Evolutionary conservation across 2,888 invertebrate species (phyloP), one percentile per base, ranked within the genome.

Genomic region (Scelioninae gen. 1): DNA sequence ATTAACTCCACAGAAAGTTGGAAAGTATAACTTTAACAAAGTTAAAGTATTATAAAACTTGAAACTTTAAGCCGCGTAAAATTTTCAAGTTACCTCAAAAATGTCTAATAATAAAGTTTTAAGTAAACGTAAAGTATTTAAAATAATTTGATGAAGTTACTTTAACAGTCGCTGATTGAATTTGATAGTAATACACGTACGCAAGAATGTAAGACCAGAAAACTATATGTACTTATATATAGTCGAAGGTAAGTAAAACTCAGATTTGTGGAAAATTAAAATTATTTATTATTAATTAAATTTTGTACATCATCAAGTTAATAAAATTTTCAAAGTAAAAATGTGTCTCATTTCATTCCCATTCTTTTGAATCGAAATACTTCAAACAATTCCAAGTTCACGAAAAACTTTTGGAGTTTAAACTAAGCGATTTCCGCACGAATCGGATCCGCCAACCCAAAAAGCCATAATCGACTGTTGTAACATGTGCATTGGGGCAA

Each of bases 101-200:
- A 76, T 68, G 66, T 76, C 66, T 56, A 75, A 76, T 76, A 76
- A 76, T 60, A 76, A 76, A 76, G 76, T 76, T 76, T 66, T 32
- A 66, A 66, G 76, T 76, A 76, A 76, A 68, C 76, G 58, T 76
- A 74, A 74, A 74, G 65, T 74, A 76, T 66, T 76, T 76, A 76
- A 76, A 76, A 68, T 76, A 68, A 76, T 76, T 76, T 34, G 60
- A 68, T 60, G 60, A 58, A 76, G 58, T 66, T 40, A 76, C 76
- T 76, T 66, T 23, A 62, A 65, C 47, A 11, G 55, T 55, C 56
- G 45, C 31, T 65, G 65, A 75, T 75, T 65, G 47, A 75, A 65
- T 75, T 65, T 53, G 74, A 56, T 47, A 75, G 13, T 16, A 47
- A 47, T n/a, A n/a, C n/a, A n/a, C n/a, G n/a, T n/a, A n/a, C 45